A percentile compares a stretch with the other conserved stretches of the same genome.
Evolutionary conservation across 2,888 invertebrate genomes (phyloP).

Genomic region (Lepidocyrtinus sp.): DNA sequence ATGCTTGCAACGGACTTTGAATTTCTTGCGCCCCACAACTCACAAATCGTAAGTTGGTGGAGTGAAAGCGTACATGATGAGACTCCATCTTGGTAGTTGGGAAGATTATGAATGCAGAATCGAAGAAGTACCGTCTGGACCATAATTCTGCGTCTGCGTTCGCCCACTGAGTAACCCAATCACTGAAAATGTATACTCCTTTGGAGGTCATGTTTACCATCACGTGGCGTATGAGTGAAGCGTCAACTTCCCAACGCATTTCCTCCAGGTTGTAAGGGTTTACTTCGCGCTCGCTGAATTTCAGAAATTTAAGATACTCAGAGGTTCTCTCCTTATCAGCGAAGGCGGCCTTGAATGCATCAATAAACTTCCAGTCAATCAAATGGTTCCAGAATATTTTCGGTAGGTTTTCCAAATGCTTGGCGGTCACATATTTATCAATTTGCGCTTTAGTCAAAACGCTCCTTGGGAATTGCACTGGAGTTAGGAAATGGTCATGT

Average conservation of each 20-base stretch:
- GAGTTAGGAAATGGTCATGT: background rate
- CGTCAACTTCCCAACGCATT: constrained; percentile 2
- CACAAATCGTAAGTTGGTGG: constrained; percentile 23
- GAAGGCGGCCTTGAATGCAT: background rate
- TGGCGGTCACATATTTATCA: background rate
- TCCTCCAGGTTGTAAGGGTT: background rate
- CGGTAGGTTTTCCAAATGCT: background rate
- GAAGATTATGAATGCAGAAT: background rate
- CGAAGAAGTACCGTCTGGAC: background rate
- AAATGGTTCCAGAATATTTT: background rate
- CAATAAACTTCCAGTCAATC: background rate
- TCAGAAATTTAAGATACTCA: background rate
- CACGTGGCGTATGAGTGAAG: background rate
- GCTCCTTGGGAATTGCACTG: background rate
- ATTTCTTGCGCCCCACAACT: constrained; percentile 5
- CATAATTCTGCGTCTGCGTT: background rate
- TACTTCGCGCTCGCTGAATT: background rate
- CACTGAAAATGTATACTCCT: background rate
- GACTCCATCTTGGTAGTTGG: constrained; percentile 12
- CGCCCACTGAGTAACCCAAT: background rate
- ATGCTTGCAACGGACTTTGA: background rate
- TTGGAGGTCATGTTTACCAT: constrained; percentile 11
- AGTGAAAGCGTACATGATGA: constrained; percentile 24
- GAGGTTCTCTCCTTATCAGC: background rate
- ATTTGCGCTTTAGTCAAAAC: background rate